A percentile compares a stretch with the other conserved stretches of the same genome.
Conservation (phyloP, 2,888 invertebrate genomes). For the Drosophila demipolita region DNA sequence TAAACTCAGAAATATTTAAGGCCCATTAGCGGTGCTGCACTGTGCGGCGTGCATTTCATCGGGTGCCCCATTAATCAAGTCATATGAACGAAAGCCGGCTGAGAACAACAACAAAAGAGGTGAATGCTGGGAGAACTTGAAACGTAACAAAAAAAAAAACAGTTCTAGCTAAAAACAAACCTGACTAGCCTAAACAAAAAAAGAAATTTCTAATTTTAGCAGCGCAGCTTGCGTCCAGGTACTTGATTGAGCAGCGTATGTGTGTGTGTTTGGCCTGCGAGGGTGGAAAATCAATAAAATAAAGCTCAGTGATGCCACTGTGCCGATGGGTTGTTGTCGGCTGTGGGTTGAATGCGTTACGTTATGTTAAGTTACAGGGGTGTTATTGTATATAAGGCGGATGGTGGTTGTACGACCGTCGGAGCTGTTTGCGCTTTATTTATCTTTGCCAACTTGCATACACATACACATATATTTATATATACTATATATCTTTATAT, state of each 20-base stretch:
- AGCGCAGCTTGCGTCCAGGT: constrained; percentile 43
- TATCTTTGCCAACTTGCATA: constrained; percentile 9
- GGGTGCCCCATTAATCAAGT: constrained; percentile 57
- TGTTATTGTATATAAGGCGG: constrained; percentile 15
- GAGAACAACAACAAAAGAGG: constrained; percentile 6
- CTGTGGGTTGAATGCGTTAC: constrained; percentile 28
- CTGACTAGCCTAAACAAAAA: constrained; percentile 18
- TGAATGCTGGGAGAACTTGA: constrained; percentile 6
- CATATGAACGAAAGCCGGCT: constrained; percentile 49
- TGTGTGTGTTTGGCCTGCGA: constrained; percentile 13
- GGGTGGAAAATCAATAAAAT: constrained; percentile 73
- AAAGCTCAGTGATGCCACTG: constrained; percentile 70
- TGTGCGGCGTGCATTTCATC: constrained; percentile 31
- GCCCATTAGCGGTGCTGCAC: background rate
- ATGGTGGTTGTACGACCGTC: constrained; percentile 15
- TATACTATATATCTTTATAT: constrained; percentile 4
- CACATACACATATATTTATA: constrained; percentile 1
- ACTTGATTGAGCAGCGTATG: constrained; percentile 28
- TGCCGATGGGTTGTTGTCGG: background rate
- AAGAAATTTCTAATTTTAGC: constrained; percentile 63
- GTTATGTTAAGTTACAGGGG: constrained; percentile 38
- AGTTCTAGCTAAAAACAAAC: constrained; percentile 1
- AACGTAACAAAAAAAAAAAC: constrained; percentile 1
- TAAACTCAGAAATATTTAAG: background rate
- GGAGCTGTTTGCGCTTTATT: constrained; percentile 29